Conservation (phyloP, 2,888 invertebrate species). For the Onthophagus sagittarius region DNA sequence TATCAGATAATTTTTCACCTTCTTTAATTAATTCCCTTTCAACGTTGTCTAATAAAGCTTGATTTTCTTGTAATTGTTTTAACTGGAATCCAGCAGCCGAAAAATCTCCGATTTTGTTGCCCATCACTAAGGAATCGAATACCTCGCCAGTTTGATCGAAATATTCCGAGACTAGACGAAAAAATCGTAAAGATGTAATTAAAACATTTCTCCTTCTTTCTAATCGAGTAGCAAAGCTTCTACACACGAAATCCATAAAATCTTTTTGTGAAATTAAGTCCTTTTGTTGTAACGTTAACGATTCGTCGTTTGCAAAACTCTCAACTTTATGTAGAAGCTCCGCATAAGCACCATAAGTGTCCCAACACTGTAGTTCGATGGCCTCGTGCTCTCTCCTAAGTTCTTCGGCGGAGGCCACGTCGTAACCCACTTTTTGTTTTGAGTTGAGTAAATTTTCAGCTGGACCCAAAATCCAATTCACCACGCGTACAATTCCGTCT, state of each 20-base stretch:
- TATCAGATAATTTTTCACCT: conserved; percentile 73
- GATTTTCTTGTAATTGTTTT: conserved; percentile 58
- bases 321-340: conserved; percentile 72
- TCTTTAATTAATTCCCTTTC: conserved; percentile 67
- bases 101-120: conserved; percentile 56
- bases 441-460: conserved; percentile 71
- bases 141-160: conserved; percentile 64
- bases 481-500: conserved; percentile 65
- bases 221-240: conserved; percentile 70
- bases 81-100: conserved; percentile 56
- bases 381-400: conserved; percentile 70
- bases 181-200: conserved; percentile 71
- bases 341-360: conserved; percentile 75
- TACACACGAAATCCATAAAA: conserved; percentile 78
- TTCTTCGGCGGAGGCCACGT: conserved; percentile 68
- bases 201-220: conserved; percentile 70
- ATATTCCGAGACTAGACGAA: conserved; percentile 70
- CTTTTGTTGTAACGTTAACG: conserved; percentile 47
- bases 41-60: conserved; percentile 59
- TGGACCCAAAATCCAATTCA: conserved; percentile 73
- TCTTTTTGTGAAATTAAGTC: conserved; percentile 70
- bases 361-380: conserved; percentile 71
- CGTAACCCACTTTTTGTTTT: conserved; percentile 68
- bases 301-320: conserved; percentile 52
- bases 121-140: conserved; percentile 64